These are phyloP conservation scores for Fulica atra DNA, from an alignment of 2,113 vertebrate genomes.

Conservation along the genomic window DNA sequence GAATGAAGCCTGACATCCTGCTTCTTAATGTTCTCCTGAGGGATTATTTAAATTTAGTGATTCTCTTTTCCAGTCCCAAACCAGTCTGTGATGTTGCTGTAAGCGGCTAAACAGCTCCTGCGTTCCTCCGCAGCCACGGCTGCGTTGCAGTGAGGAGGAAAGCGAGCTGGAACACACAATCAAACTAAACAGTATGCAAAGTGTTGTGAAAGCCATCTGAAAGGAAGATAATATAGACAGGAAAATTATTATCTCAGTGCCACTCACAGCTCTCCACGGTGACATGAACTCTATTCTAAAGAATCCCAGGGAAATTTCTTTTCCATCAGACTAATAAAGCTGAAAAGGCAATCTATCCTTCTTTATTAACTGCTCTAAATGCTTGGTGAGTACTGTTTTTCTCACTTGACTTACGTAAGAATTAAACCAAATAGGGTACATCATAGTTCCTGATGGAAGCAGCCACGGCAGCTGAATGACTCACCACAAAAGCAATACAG, in stretches of 20 bases:
- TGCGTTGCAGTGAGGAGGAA: background rate
- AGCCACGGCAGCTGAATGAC: constrained; percentile 5
- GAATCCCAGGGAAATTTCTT: constrained; percentile 46
- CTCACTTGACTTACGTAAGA: constrained; percentile 46
- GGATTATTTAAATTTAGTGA: background rate
- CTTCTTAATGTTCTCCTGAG: background rate
- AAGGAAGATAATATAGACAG: constrained; percentile 43
- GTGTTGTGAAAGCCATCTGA: constrained; percentile 36
- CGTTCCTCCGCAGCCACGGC: background rate
- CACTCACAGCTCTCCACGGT: constrained; percentile 34
- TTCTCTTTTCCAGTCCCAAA: background rate
- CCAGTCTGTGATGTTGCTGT: background rate
- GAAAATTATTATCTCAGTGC: constrained; percentile 51
- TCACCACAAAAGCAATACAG: background rate
- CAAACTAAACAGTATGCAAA: background rate
- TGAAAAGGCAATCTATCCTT: constrained; percentile 58
- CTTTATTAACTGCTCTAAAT: constrained; percentile 57
- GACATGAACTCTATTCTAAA: constrained; percentile 40
- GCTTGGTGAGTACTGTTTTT: constrained; percentile 8
- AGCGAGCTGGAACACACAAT: background rate
- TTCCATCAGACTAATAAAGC: constrained; percentile 52
- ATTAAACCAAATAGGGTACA: constrained; percentile 41
- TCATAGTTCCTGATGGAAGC: constrained; percentile 25
- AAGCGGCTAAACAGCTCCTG: background rate
- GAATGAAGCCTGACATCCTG: background rate